Evolutionary conservation across 1,140 invertebrate genomes (phyloP).

Genomic region (Drosophila paulistorum): DNA sequence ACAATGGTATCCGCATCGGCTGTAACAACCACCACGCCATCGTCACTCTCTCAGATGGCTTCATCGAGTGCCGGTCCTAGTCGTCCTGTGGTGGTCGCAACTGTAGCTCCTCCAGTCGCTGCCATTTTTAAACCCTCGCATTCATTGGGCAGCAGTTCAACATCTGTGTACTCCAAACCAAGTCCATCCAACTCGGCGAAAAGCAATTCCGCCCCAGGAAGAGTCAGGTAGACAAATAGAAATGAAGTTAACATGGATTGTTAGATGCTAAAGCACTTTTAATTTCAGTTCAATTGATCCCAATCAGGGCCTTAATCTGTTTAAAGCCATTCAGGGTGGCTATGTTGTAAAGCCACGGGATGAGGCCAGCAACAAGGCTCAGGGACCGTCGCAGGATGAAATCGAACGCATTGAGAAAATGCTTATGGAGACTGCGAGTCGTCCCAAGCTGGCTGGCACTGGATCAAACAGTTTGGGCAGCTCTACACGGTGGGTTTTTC

Average conservation of each 20-base stretch:
- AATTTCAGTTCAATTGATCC: conserved; percentile 82
- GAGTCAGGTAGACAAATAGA: conserved; percentile 57
- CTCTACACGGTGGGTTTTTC: conserved; percentile 64
- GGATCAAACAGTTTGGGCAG: conserved; percentile 82
- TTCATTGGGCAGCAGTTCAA: conserved; percentile 83
- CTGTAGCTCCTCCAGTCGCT: conserved; percentile 84
- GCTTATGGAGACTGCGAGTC: conserved; percentile 73
- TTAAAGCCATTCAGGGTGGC: conserved; percentile 88
- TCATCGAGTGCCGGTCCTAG: conserved; percentile 84
- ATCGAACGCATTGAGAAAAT: conserved; percentile 86
- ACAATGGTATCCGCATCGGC: conserved; percentile 70
- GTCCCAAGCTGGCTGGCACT: conserved; percentile 76
- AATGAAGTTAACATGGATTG: too few species aligned
- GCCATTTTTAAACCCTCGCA: conserved; percentile 82
- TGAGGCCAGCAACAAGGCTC: conserved; percentile 88
- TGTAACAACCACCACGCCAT: conserved; percentile 73
- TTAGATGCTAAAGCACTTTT: neutral
- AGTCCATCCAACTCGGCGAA: conserved; percentile 82
- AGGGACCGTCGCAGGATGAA: conserved; percentile 85
- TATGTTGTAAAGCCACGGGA: conserved; percentile 92
- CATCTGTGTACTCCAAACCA: conserved; percentile 80
- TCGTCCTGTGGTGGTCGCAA: conserved; percentile 89
- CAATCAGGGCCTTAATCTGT: conserved; percentile 79
- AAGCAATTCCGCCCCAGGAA: conserved; percentile 82
- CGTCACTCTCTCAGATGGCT: conserved; percentile 82